Conservation (phyloP, 2,888 invertebrate species). For the Coleophora deauratella region DNA sequence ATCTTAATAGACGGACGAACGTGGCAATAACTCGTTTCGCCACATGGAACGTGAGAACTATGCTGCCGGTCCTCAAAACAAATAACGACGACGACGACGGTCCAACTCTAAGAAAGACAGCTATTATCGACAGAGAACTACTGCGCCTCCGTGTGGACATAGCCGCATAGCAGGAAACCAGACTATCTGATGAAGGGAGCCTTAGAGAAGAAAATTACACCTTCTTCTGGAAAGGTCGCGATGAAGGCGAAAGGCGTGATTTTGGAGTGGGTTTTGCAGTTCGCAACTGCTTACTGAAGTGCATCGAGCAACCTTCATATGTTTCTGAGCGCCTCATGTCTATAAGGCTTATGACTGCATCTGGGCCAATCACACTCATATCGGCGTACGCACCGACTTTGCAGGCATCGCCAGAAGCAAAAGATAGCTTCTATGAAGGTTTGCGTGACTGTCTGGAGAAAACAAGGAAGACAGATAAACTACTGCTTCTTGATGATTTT, state of each 20-base stretch:
- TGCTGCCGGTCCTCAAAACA: conserved; percentile 1
- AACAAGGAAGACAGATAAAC: conserved; percentile 4
- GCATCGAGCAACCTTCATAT: conserved; percentile 2
- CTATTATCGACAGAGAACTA: conserved; percentile 12
- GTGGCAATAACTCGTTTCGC: conserved; percentile 4
- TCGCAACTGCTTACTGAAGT: conserved; percentile 4
- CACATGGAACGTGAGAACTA: conserved; percentile 13
- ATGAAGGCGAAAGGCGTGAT: conserved; percentile 2
- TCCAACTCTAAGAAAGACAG: conserved; percentile 6
- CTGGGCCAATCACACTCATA: conserved; percentile 7
- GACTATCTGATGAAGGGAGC: conserved; percentile 10
- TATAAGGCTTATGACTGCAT: conserved; percentile 1
- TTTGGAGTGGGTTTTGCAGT: conserved; percentile 14
- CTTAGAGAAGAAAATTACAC: conserved; percentile 11
- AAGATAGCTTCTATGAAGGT: not conserved
- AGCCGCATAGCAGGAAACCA: conserved; percentile 15
- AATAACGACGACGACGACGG: not conserved
- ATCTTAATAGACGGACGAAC: too few species aligned
- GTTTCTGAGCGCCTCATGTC: conserved; percentile 12
- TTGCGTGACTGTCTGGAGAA: not conserved
- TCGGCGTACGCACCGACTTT: conserved; percentile 14
- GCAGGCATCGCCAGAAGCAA: conserved; percentile 2
- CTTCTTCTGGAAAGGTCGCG: conserved; percentile 10
- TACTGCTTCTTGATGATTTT: conserved; percentile 7
- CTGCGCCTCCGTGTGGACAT: conserved; percentile 6